Base-by-base conservation (phyloP, 2,888 invertebrate genomes). In the Athalia circularis region DNA sequence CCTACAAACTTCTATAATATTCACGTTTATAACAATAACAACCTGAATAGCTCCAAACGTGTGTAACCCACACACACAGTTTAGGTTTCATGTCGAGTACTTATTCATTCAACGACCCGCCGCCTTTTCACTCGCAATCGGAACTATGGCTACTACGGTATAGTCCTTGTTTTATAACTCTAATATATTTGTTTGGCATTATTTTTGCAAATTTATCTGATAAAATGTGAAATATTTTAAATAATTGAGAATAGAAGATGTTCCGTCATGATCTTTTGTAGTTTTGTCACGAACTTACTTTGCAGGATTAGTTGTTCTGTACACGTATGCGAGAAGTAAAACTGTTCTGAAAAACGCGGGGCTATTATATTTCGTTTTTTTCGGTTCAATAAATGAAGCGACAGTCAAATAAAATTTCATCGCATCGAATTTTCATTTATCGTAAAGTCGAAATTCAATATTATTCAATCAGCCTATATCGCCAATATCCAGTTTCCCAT, bases 1-100 rank as follows among this genome's bases (percentile, higher is more conserved):
- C 29, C 57, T 59, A 13, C 59, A 13, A 59, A 72, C 45, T 72
- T 72, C 57, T 72, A 8, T 72, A 59, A 72, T 47, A 72, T 72
- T 57, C 59, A 47, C 68, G 68, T 29, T 29, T 29, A 29, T 52
- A 68, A 52, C 68, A 52, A 68, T 68, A 68, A 29, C 54, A n/a
- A 68, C 54, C 54, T 11, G 29, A 68, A 68, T 52, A 54, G 68
- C 68, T 54, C 3, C 43, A 29, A 13, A 68, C 9, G 15, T n/a
- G 61, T 15, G 7, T n/a, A n/a, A 43, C 65, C 15, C 47, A 6
- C 13, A 45, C n/a, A 11, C 48, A 13, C 3, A 68, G 68, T 54
- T 29, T 29, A 2, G 29, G 29, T 29, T 29, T 29, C 29, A 29
- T 29, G 29, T 29, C 29, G 29, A 52, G 50, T 68, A 29, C 54